Percentiles rank a stretch among this genome's conserved stretches.
These are phyloP conservation scores for Vandiemenella viatica DNA, from an alignment of 2,888 invertebrate genomes.

Conservation along the genomic window DNA sequence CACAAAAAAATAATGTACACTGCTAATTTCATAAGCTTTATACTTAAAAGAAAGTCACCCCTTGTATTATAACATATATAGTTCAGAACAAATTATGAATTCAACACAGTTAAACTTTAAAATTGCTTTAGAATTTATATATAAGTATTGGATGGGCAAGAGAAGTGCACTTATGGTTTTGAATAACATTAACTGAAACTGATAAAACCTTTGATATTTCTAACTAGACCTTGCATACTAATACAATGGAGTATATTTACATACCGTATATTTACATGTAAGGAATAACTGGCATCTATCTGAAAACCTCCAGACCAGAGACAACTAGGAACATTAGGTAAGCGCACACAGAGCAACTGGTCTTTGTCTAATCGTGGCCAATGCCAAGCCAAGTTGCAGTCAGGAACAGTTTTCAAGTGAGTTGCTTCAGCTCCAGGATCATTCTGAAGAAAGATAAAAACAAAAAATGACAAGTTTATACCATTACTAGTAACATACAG, in stretches of 20 bases:
- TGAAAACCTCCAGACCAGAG: constrained; percentile 88
- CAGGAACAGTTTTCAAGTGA: constrained; percentile 65
- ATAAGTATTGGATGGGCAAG: no score
- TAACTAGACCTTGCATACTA: no score
- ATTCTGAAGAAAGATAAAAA: constrained; percentile 28
- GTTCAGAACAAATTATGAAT: no score
- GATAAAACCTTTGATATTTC: no score
- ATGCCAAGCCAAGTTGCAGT: constrained; percentile 88
- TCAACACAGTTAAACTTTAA: no score
- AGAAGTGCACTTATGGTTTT: no score
- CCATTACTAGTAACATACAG: background rate
- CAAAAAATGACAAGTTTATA: background rate
- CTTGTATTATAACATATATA: no score
- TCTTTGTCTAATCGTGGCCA: constrained; percentile 88
- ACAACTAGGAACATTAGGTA: constrained; percentile 51
- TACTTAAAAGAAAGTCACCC: no score
- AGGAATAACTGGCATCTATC: constrained; percentile 67
- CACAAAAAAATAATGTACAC: no score
- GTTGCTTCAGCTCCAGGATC: constrained; percentile 54
- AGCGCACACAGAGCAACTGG: constrained; percentile 71
- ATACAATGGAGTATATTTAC: constrained; percentile 9
- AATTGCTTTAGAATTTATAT: no score
- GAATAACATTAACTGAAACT: no score
- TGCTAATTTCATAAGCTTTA: no score
- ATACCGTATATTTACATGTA: constrained; percentile 74